These are phyloP conservation scores for Trichopoda pennipes DNA, from an alignment of 2,888 invertebrate genomes.

Conservation along the genomic window DNA sequence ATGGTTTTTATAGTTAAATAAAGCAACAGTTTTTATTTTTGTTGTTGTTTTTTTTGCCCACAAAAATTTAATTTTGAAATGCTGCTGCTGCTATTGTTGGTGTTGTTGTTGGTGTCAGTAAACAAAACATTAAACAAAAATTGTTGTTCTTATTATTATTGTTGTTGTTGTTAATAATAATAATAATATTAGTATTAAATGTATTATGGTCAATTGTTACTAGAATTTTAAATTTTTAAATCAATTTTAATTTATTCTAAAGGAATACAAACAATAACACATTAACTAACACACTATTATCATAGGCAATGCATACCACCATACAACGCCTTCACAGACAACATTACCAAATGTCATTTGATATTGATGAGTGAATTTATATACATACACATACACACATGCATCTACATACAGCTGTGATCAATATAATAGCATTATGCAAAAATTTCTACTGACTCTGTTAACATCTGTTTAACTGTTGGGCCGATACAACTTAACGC, in stretches of 20 bases:
- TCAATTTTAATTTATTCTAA: constrained; percentile 47
- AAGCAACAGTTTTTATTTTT: not conserved
- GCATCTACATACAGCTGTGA: too few relatives aligned
- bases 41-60: not conserved
- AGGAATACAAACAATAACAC: not conserved
- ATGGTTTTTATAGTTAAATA: constrained; percentile 52
- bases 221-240: constrained; percentile 59
- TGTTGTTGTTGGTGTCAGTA: constrained; percentile 1
- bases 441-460: too few relatives aligned
- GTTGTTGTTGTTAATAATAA: not conserved
- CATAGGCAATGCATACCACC: not conserved
- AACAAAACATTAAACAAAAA: constrained; percentile 21
- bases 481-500: too few relatives aligned
- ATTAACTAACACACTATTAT: not conserved
- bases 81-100: not conserved
- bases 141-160: constrained; percentile 3
- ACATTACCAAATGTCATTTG: not conserved
- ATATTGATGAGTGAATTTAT: not conserved
- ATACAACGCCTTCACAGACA: not conserved
- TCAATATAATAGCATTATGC: too few relatives aligned
- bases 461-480: too few relatives aligned
- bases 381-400: too few relatives aligned
- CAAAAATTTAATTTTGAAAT: too few relatives aligned
- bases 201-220: not conserved
- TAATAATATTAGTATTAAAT: not conserved